Base-by-base conservation (phyloP, 2,888 invertebrate genomes). In the Merodon equestris region DNA sequence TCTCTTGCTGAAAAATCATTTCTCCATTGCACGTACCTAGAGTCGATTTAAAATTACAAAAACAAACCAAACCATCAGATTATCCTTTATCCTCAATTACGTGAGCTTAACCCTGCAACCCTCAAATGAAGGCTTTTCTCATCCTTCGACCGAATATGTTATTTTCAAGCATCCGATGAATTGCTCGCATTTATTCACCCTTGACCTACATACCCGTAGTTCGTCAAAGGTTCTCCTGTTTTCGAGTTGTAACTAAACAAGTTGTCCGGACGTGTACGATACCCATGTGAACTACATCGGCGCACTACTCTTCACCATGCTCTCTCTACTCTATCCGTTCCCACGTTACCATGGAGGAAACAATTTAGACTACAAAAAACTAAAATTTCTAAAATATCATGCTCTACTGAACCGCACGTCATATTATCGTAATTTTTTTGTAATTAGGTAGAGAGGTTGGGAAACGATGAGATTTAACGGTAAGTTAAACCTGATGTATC, bases 401-500 rank as follows among this genome's bases (percentile, higher is more conserved):
- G 68, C 68, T 68, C 68, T 53, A 44, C 12, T 54, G 68, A 53
- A 47, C 68, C 17, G 14, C 45, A 67, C 9, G 44, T 67, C 58
- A 17, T 60, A 45, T 53, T 68, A 53, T 53, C 9, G 3, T 9
- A 7, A n/a, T 40, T 40, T 40, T 40, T 40, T 60, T 60, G 13
- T 71, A 56, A 54, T 63, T 70, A 56, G 12, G 47, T 45, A 14
- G 10, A 54, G 44, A 38, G 9, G 17, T 18, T 5, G 1, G 54
- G 18, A 71, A 56, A 71, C 61, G 56, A 56, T 63, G 47, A 44
- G 61, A 71, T 71, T 63, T 63, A 71, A 56, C 71, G 61, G 71
- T 63, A 48, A 56, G 56, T 71, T 71, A 48, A 71, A 50, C 61
- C 54, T 54, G 56, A 71, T 61, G 17, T n/a, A 5, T 9, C 12